Conservation (phyloP, 2,797 vertebrate genomes). For the Muscicapa striata region DNA sequence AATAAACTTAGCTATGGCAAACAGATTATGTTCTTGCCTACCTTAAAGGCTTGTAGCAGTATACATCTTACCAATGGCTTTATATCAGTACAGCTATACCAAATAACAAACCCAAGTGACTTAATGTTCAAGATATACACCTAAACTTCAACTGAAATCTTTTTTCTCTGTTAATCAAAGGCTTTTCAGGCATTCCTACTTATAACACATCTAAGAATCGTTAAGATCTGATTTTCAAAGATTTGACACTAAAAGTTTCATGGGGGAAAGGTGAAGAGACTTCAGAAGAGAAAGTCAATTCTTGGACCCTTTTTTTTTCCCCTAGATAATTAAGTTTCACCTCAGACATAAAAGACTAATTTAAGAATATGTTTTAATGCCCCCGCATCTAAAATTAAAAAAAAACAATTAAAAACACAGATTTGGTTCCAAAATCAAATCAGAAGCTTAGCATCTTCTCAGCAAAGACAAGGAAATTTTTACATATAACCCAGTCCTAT, state of each 20-base stretch:
- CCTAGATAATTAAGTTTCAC: background rate
- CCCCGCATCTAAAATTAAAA: background rate
- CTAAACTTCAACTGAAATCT: background rate
- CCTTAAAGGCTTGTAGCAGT: background rate
- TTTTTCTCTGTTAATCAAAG: background rate
- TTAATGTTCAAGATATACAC: background rate
- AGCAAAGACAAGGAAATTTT: background rate
- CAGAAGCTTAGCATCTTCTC: background rate
- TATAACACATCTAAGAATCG: background rate
- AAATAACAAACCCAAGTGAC: background rate
- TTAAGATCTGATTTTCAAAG: background rate
- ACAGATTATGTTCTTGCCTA: background rate
- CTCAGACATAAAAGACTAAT: background rate
- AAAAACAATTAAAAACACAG: background rate
- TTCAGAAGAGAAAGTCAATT: background rate
- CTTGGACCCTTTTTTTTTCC: background rate
- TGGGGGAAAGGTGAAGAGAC: background rate
- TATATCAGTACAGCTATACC: background rate
- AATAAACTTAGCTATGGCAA: background rate
- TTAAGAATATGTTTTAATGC: background rate
- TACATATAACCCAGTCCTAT: background rate
- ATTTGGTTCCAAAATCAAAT: background rate
- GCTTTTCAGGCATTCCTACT: background rate
- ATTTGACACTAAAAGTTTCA: background rate
- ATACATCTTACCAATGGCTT: background rate